phyloP scores from a whole-genome alignment of 2,797 vertebrate species.

The Malurus leucopterus region DNA sequence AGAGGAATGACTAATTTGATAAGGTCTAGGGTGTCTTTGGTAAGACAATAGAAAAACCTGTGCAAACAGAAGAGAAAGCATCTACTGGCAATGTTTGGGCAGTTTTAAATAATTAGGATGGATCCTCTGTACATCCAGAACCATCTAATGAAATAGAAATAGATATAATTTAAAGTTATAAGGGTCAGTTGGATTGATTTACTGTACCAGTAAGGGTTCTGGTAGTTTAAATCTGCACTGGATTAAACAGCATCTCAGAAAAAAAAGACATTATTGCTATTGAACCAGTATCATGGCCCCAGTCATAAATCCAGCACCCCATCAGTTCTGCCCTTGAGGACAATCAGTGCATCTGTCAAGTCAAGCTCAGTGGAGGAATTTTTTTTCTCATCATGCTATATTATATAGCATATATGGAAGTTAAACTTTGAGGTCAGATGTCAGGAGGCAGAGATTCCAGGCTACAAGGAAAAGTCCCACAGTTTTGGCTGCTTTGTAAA shows the following conservation, averaged over 20 bases:
- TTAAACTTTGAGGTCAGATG: neutral
- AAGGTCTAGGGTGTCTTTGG: neutral
- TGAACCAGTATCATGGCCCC: rapidly evolving
- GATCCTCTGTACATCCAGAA: neutral
- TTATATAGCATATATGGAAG: neutral
- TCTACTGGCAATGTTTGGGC: neutral
- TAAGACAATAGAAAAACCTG: neutral
- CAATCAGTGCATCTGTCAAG: neutral
- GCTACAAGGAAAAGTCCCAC: neutral
- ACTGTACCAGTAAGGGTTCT: neutral
- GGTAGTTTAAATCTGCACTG: neutral
- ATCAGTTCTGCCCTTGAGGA: neutral
- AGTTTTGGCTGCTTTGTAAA: neutral
- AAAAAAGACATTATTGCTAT: neutral
- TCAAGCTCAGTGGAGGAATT: neutral
- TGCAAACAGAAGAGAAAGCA: neutral
- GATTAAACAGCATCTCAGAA: neutral
- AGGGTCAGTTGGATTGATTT: neutral
- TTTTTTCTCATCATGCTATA: neutral
- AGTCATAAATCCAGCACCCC: neutral
- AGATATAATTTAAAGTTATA: neutral
- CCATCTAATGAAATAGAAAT: neutral
- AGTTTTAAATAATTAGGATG: neutral
- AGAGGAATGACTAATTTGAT: neutral
- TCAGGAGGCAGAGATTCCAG: neutral